Evolutionary conservation across 1,140 invertebrate genomes (phyloP), one percentile per base, ranked within the genome.

Genomic region (Ladona fulva): DNA sequence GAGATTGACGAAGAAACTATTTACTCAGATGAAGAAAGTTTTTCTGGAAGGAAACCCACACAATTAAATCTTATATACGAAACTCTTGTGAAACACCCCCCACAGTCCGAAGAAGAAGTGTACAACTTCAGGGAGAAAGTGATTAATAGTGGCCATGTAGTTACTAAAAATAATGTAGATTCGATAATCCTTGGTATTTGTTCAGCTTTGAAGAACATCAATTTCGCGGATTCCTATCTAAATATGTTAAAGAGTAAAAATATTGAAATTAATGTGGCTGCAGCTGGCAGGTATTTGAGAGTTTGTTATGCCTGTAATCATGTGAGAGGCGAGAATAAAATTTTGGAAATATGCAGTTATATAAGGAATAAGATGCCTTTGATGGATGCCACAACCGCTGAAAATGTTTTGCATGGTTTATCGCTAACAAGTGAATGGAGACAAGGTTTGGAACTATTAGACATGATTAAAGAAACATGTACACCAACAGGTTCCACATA

Each of bases 371-470:
- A 88, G 75, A 89, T 90, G 85, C 84, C 86, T 74, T 80, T 88
- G 0, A 80, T 92, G 44, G 91, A 93, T 84, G 81, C 80, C 74
- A 80, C 79, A 11, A 90, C 89, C 25, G 86, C 86, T 78, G 88
- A 90, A 81, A 84, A 84, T 82, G 83, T 91, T 19, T 86, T 93
- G 74, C 80, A 82, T 76, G 90, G 87, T 0, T 81, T 94, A 3
- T 89, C 89, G 80, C 81, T 88, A 44, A 91, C 92, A 16, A 82
- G 83, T 77, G 81, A 88, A 77, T 93, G 91, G 91, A 85, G 87
- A 80, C 86, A 90, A 78, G 86, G 87, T 77, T 73, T 89, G 0
- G 84, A 89, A 80, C 80, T 93, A 37, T 84, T 93, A 12, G 84
- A 91, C 76, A 88, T 88, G 80, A 85, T 90, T 78, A 85, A 88